Base-by-base conservation (phyloP, 2,888 invertebrate species). In the Thereva unica region DNA sequence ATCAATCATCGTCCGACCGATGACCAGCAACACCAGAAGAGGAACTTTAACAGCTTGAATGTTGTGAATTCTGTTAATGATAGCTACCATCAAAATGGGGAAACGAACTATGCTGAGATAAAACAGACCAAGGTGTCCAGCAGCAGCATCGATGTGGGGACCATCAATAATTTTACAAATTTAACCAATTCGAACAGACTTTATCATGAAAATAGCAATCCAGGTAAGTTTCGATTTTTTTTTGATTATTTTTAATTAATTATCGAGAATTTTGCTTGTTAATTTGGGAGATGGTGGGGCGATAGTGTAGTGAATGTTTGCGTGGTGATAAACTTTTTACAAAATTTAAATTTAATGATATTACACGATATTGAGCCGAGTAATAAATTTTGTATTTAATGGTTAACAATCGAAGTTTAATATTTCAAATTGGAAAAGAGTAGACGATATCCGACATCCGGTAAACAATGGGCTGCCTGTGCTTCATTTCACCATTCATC, bases 1-100 rank as follows among this genome's bases (percentile, higher is more conserved):
- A 74, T 75, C 55, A 74, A 74, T 66, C 72, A 74, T 52, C 72
- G 72, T 37, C 74, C 35, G 5, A 52, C 71, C 67, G 73, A 73
- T 55, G 73, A 73, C 55, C 75, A 75, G 55, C 73, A 74, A 69
- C 74, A 74, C 65, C 75, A 76, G 49, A 67, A 69, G 54, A 54
- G 67, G n/a, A 67, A 69, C 45, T 59, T 67, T 37, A 57, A 49
- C 35, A 57, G 64, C 5, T 56, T 68, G 57, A 68, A 68, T 42
- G 68, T 66, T 41, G 63, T 65, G 63, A 67, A 65, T 63, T 61
- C 67, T 42, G 66, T 64, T 23, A 69, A 69, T 55, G 69, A 69
- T 55, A 40, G 66, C 12, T 69, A 64, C 49, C 64, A 65, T 44
- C 52, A 57, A 12, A 66, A 50, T 40, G 49, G 56, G n/a, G 67